Conservation (phyloP, 2,888 invertebrate genomes). For the Acanthopleura granulata region DNA sequence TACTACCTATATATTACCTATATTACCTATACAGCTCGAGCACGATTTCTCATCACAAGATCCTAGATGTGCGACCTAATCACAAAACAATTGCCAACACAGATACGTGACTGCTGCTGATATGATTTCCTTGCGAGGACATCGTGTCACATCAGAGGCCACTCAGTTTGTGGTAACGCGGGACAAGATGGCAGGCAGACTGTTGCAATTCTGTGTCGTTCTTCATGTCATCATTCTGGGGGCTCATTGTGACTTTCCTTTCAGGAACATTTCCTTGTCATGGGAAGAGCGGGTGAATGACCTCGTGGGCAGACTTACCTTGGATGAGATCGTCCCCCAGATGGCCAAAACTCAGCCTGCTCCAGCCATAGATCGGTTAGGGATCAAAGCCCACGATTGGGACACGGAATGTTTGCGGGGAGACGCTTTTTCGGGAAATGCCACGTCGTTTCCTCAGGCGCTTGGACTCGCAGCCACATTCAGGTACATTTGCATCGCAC, state of each 20-base stretch:
- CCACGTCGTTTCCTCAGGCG: conserved; percentile 65
- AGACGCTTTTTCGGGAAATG: conserved; percentile 55
- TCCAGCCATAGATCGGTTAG: conserved; percentile 55
- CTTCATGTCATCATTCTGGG: too few relatives aligned
- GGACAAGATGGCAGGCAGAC: too few relatives aligned
- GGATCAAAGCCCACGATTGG: conserved; percentile 59
- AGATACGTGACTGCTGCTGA: too few relatives aligned
- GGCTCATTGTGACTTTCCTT: conserved; percentile 44
- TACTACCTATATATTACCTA: too few relatives aligned
- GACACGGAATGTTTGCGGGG: conserved; percentile 65
- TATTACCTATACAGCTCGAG: too few relatives aligned
- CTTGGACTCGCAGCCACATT: conserved; percentile 64
- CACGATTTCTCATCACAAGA: too few relatives aligned
- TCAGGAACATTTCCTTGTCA: conserved; percentile 56
- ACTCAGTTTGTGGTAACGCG: too few relatives aligned
- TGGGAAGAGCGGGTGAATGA: conserved; percentile 62
- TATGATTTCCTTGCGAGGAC: too few relatives aligned
- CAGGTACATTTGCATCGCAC: conserved; percentile 47
- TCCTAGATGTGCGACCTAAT: too few relatives aligned
- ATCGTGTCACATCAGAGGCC: too few relatives aligned
- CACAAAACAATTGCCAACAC: too few relatives aligned
- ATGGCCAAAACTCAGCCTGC: conserved; percentile 51
- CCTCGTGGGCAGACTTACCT: conserved; percentile 53
- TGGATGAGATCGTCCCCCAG: conserved; percentile 56
- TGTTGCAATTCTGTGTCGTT: too few relatives aligned